Evolutionary conservation across 2,888 invertebrate genomes (phyloP).

Genomic region (Abrostola triplasia): DNA sequence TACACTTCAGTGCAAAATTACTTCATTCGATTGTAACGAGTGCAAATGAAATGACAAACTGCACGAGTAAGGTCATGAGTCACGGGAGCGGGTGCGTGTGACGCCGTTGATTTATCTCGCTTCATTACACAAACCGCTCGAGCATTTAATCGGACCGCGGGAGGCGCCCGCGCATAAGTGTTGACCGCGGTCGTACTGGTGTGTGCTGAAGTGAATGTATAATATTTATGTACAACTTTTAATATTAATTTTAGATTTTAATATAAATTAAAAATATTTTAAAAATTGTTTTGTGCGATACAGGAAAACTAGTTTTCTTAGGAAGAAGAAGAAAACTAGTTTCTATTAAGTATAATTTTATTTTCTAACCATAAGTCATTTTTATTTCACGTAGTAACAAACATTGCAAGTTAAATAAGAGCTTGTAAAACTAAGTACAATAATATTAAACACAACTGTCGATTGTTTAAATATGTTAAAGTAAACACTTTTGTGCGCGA

Average conservation of each 20-base stretch:
- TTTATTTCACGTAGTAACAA: too few relatives aligned
- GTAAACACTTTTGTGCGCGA: slow-evolving; percentile 50
- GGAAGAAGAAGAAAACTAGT: too few relatives aligned
- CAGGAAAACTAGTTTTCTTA: too few relatives aligned
- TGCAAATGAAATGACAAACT: slow-evolving; percentile 57
- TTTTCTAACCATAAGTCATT: too few relatives aligned
- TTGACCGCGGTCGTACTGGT: slow-evolving; percentile 66
- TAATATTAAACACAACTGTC: too few relatives aligned
- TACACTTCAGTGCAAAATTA: slow-evolving; percentile 40
- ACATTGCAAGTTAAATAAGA: too few relatives aligned
- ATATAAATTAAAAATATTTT: too few relatives aligned
- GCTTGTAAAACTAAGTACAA: too few relatives aligned
- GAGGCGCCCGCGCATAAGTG: slow-evolving; percentile 70
- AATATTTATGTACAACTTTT: too few relatives aligned
- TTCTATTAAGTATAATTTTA: too few relatives aligned
- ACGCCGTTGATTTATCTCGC: slow-evolving; percentile 80
- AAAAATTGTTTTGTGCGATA: too few relatives aligned
- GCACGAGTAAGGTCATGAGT: slow-evolving; percentile 67
- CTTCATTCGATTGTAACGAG: slow-evolving; percentile 59
- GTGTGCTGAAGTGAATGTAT: slow-evolving; percentile 37
- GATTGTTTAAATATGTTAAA: background rate
- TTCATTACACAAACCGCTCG: slow-evolving; percentile 80
- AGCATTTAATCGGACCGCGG: slow-evolving; percentile 73
- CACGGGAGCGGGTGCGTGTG: slow-evolving; percentile 75
- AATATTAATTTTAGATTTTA: too few relatives aligned